Evolutionary conservation across 2,888 invertebrate genomes (phyloP).

Genomic region (Nomada ruficornis): DNA sequence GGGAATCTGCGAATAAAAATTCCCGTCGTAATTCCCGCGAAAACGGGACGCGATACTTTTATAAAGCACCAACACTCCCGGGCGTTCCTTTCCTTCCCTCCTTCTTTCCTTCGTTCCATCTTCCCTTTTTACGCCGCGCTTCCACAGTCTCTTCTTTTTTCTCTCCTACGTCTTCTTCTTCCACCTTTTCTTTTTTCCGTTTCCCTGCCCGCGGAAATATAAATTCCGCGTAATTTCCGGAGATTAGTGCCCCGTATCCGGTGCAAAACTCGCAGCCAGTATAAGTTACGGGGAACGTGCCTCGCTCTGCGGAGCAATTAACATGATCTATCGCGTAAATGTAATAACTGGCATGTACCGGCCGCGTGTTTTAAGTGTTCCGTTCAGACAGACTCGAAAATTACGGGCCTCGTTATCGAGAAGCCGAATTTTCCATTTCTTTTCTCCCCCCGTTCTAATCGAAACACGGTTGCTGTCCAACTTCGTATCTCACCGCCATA

Average conservation of each 20-base stretch:
- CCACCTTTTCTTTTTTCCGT: not conserved
- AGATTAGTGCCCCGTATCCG: slow-evolving; percentile 73
- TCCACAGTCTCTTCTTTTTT: no score
- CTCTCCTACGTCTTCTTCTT: no score
- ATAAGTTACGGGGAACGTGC: slow-evolving; percentile 80
- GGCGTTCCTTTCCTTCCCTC: slow-evolving; percentile 4
- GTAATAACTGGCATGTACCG: slow-evolving; percentile 79
- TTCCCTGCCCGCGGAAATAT: slow-evolving; percentile 56
- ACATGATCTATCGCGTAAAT: slow-evolving; percentile 81
- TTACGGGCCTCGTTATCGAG: slow-evolving; percentile 60
- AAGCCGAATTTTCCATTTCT: not conserved
- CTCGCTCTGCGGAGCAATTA: slow-evolving; percentile 79
- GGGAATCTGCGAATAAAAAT: slow-evolving; percentile 52
- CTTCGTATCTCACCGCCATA: no score
- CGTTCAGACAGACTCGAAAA: slow-evolving; percentile 71
- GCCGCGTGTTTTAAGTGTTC: slow-evolving; percentile 75
- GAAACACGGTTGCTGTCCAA: not conserved
- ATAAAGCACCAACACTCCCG: slow-evolving; percentile 52
- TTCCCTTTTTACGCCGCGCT: not conserved
- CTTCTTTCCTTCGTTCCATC: not conserved
- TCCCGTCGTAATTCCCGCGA: slow-evolving; percentile 38
- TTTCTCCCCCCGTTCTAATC: not conserved
- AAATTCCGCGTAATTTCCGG: slow-evolving; percentile 75
- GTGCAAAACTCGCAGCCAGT: slow-evolving; percentile 63
- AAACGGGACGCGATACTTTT: slow-evolving; percentile 42